Evolutionary conservation across 2,888 invertebrate genomes (phyloP).

Genomic region (Apocheima hispidaria): DNA sequence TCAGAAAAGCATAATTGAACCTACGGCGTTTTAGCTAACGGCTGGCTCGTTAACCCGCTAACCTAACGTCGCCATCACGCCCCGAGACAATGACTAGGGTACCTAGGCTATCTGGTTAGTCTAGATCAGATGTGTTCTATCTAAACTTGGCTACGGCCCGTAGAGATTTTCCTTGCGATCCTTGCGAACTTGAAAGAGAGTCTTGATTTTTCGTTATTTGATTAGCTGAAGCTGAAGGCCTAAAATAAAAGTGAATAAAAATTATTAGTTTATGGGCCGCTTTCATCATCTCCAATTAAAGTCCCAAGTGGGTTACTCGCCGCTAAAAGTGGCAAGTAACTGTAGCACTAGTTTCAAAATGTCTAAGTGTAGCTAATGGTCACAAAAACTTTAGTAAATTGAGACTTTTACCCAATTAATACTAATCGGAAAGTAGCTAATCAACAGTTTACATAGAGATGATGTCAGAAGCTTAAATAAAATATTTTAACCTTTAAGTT

Average conservation of each 20-base stretch:
- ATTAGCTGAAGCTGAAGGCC: not conserved
- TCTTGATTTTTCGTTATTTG: not conserved
- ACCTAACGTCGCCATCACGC: slow-evolving; percentile 4
- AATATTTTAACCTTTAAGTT: too few species aligned
- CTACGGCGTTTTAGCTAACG: slow-evolving; percentile 9
- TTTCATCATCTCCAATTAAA: not conserved
- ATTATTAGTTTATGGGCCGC: not conserved
- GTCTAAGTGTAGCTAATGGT: too few species aligned
- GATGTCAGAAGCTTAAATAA: too few species aligned
- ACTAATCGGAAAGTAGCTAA: too few species aligned
- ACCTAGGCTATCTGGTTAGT: not conserved
- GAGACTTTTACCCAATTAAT: too few species aligned
- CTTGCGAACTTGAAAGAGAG: not conserved
- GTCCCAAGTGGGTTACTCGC: too few species aligned
- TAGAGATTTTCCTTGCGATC: slow-evolving; percentile 4
- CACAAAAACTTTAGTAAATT: too few species aligned
- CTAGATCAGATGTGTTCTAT: slow-evolving; percentile 10
- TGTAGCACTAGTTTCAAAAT: too few species aligned
- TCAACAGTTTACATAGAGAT: too few species aligned
- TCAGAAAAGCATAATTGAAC: slow-evolving; percentile 23
- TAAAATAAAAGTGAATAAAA: too few species aligned
- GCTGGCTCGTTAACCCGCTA: slow-evolving; percentile 22
- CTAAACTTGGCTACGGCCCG: slow-evolving; percentile 3
- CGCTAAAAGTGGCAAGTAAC: too few species aligned
- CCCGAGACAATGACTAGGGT: slow-evolving; percentile 17